Base-by-base conservation (phyloP, 2,888 invertebrate genomes). In the Trissolcus brochymenae region DNA sequence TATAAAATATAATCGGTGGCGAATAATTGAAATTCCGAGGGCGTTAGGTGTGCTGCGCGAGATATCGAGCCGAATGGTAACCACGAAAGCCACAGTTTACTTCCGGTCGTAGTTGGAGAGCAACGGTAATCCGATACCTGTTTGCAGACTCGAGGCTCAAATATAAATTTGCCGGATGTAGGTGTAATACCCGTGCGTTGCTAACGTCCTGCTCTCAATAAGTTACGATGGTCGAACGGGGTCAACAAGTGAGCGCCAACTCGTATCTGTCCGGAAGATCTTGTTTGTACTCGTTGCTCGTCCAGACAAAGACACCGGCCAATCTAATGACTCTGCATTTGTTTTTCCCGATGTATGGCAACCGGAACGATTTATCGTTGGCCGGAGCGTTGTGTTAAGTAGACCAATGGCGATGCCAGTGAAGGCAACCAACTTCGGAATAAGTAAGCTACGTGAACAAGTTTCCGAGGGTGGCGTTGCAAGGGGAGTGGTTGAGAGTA, bases 191-290 rank as follows among this genome's bases (percentile, higher is more conserved):
- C 35, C 76, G 67, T 66, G 67, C 71, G 76, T 71, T 66, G 57
- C 41, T 59, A 71, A 71, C 77, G 68, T 35, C 64, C 59, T 56
- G 65, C 49, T 25, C 46, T 35, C 73, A 29, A 60, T 77, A 77
- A 77, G 80, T 84, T 82, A 80, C 81, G 81, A 81, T 71, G 75
- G 77, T 67, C 75, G 79, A 83, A 84, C 78, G 81, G 79, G 86
- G 85, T 85, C 84, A 86, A 87, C 85, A 86, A 86, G 86, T 85
- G 85, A 84, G 82, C 83, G 78, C 84, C 85, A 83, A 84, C 84
- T 86, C 85, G 84, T 86, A 86, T 86, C 84, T 80, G 79, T 79
- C 81, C 78, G 73, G 76, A 74, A 81, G 81, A 84, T 85, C 83
- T 80, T 81, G 79, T 76, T 81, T 64, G 79, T 74, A 57, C 79